Evolutionary conservation across 1,140 invertebrate species (phyloP).

Genomic region (Lucilia cuprina): DNA sequence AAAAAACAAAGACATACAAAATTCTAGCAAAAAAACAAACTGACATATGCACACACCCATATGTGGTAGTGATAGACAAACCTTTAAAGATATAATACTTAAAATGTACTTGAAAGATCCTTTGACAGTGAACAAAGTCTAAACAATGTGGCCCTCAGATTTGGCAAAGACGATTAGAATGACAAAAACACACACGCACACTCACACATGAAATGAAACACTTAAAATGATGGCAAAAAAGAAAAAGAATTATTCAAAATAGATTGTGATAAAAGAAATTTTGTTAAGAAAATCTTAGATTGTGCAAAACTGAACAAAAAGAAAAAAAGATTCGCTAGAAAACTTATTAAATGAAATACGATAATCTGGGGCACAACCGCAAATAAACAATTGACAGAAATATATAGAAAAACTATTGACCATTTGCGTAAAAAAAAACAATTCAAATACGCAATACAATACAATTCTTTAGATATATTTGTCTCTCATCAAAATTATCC

Average conservation of each 20-base stretch:
- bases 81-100: not conserved
- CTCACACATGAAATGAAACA: not conserved
- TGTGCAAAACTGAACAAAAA: too few species aligned
- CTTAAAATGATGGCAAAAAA: not conserved
- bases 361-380: conserved; percentile 23
- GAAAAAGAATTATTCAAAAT: not conserved
- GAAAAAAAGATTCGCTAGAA: not conserved
- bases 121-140: not conserved
- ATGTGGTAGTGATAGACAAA: not conserved
- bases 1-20: not conserved
- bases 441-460: not conserved
- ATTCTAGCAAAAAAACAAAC: not conserved
- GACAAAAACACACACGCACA: conserved; percentile 14
- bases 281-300: not conserved
- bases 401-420: not conserved
- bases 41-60: conserved; percentile 23
- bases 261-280: not conserved
- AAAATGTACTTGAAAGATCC: not conserved
- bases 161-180: conserved; percentile 28
- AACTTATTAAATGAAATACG: not conserved
- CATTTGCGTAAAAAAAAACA: not conserved
- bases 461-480: not conserved
- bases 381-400: not conserved
- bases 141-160: not conserved
- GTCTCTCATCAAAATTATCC: not conserved